phyloP scores from a whole-genome alignment of 1,140 invertebrate species.

The Psix sp. region DNA sequence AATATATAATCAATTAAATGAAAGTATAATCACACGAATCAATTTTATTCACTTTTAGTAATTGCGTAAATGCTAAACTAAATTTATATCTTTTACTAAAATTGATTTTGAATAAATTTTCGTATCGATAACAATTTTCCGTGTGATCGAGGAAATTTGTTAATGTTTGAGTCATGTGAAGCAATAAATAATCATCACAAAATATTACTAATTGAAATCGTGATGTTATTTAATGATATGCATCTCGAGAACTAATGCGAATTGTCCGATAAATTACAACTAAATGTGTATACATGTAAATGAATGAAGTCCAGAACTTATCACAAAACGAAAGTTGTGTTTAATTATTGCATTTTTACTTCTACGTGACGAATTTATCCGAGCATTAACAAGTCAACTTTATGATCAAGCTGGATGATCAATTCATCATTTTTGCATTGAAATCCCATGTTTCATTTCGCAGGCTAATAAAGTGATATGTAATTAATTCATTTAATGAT shows the following conservation, averaged over 20 bases:
- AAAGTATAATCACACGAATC: too few relatives aligned
- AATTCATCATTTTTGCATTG: conserved; percentile 10
- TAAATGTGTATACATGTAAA: neutral
- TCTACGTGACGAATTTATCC: conserved; percentile 14
- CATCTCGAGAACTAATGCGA: conserved; percentile 15
- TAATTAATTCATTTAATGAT: conserved; percentile 31
- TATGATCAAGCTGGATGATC: conserved; percentile 13
- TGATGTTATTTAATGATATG: conserved; percentile 12
- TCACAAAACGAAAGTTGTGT: conserved; percentile 41
- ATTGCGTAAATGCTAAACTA: too few relatives aligned
- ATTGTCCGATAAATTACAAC: conserved; percentile 22
- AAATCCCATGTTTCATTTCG: conserved; percentile 11
- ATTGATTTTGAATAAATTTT: too few relatives aligned
- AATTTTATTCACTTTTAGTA: too few relatives aligned
- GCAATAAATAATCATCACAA: neutral
- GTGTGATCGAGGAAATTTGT: conserved; percentile 22
- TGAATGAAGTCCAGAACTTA: conserved; percentile 32
- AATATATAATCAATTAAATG: too few relatives aligned
- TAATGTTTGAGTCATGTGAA: neutral
- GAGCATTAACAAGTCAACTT: conserved; percentile 21
- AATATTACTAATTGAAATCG: conserved; percentile 33
- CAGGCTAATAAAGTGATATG: conserved; percentile 30
- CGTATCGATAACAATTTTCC: conserved; percentile 27
- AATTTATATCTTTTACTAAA: too few relatives aligned
- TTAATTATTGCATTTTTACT: conserved; percentile 38